phyloP scores from a whole-genome alignment of 2,797 vertebrate species.

The Darevskia nairensis region DNA sequence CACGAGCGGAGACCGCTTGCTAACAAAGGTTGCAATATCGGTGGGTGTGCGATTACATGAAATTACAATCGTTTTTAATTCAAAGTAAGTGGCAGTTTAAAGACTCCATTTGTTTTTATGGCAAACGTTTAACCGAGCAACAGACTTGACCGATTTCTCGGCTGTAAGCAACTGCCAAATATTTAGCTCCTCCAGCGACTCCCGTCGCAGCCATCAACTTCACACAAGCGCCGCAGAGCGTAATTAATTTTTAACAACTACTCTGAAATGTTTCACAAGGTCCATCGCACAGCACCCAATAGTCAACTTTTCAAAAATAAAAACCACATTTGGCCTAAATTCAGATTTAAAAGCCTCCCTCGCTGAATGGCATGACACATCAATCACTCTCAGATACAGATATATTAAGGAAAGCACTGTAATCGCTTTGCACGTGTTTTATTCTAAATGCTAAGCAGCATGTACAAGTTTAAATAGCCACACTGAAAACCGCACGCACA shows the following conservation, averaged over 20 bases:
- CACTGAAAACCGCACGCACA: background rate
- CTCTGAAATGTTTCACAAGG: background rate
- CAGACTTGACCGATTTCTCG: background rate
- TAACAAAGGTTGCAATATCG: background rate
- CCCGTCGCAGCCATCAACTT: background rate
- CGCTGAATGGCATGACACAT: background rate
- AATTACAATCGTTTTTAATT: background rate
- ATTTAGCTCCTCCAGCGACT: background rate
- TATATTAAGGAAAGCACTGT: slow-evolving; percentile 1
- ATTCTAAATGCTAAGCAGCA: background rate
- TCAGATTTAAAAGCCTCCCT: background rate
- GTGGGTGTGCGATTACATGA: rapidly evolving
- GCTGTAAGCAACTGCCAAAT: background rate
- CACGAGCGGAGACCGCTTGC: background rate
- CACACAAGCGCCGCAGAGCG: background rate
- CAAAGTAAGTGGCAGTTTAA: background rate
- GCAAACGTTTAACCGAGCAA: background rate
- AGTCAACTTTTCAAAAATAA: background rate
- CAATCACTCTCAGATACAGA: background rate
- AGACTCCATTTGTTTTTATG: background rate
- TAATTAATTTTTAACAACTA: slow-evolving; percentile 7
- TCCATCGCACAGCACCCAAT: background rate
- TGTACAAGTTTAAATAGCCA: background rate
- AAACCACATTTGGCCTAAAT: background rate
- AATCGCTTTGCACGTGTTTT: background rate